Evolutionary conservation across 2,888 invertebrate species (phyloP), one percentile per base, ranked within the genome.

Genomic region (Idaea aversata): DNA sequence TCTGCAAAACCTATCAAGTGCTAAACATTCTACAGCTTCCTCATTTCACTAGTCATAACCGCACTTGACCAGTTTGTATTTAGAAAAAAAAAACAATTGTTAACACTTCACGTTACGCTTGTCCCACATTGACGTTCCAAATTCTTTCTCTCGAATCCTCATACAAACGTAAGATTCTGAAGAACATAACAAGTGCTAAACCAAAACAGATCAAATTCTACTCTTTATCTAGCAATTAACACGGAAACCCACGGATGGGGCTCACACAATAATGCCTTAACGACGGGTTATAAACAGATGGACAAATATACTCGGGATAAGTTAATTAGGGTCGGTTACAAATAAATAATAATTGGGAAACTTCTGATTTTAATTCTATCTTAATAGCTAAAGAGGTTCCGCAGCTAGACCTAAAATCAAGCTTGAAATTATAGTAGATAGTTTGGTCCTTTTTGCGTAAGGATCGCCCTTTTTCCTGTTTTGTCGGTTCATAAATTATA

Each of bases 151-250:
- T 13, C 47, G 47, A 47, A 47, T 47, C 47, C 13, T 47, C 73
- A 62, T 57, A 60, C 67, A 74, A 66, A 72, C 70, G 70, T 69
- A 72, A 72, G 69, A 74, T 72, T 74, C 75, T 75, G 68, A 71
- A 62, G 66, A 72, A 70, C 69, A 71, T 72, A 80, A 75, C 70
- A 67, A 79, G 76, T 77, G 78, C 75, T 81, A 82, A 82, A 72
- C 75, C 73, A 69, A 65, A 66, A 67, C 69, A 65, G 82, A 82
- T 87, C 86, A 85, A 88, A 88, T 87, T 87, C 82, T 67, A 74
- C 73, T 84, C 85, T 90, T 90, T 89, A 85, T 86, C 79, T 72
- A 73, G 66, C 81, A 87, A 88, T 91, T 91, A 90, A 72, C 88
- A 74, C 66, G 65, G 70, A 81, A 85, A 84, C 86, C 86, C 76